A percentile compares a stretch with the other conserved stretches of the same genome.
Conservation (phyloP, 2,888 invertebrate species). For the Tuberolachnus salignus region DNA sequence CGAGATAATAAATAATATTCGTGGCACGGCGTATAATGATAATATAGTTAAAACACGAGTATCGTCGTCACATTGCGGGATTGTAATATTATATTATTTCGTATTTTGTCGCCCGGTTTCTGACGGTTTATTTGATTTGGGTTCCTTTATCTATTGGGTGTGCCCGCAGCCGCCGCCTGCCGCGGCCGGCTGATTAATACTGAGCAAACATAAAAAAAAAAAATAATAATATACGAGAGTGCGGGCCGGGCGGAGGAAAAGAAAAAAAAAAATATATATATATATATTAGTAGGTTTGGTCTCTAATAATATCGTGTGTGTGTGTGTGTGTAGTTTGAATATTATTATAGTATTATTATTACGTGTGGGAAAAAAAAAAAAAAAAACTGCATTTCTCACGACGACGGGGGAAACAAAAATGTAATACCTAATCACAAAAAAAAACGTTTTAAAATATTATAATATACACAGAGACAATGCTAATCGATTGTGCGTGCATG, state of each 20-base stretch:
- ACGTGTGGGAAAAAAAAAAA: not conserved
- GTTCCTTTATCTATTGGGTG: constrained; percentile 47
- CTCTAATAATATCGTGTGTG: no score
- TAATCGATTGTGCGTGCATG: constrained; percentile 10
- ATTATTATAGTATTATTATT: not conserved
- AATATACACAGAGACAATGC: constrained; percentile 2
- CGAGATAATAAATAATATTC: no score
- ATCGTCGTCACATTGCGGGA: not conserved
- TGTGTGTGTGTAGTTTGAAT: no score
- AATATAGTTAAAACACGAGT: constrained; percentile 1
- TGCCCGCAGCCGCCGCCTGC: not conserved
- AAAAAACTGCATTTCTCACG: no score
- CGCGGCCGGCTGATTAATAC: constrained; percentile 12
- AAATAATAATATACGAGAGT: not conserved
- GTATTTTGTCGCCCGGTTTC: not conserved
- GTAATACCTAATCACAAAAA: constrained; percentile 22
- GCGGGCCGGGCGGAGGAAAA: not conserved
- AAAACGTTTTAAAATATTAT: no score
- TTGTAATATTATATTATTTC: constrained; percentile 4
- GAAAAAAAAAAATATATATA: no score
- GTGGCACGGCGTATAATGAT: no score
- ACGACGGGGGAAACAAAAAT: no score
- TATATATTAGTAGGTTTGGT: not conserved
- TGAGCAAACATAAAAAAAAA: constrained; percentile 10
- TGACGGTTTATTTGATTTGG: constrained; percentile 39